Conservation (phyloP, 1,140 invertebrate species). For the Dendroctonus valens region DNA sequence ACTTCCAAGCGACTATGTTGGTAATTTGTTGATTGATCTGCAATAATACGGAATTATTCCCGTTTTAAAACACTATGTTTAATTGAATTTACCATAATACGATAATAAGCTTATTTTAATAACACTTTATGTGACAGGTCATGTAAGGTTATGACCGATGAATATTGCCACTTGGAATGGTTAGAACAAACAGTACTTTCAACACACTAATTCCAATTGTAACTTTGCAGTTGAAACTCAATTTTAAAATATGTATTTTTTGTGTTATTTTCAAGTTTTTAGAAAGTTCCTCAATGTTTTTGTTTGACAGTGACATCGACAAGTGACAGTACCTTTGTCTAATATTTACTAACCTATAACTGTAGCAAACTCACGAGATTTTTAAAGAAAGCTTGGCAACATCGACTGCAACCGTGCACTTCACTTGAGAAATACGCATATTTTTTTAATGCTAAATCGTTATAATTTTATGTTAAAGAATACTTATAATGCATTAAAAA, state of each 20-base stretch:
- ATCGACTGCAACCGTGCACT: no score
- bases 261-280: conserved; percentile 32
- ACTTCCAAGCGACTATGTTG: conserved; percentile 2
- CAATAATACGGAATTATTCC: conserved; percentile 11
- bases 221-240: conserved; percentile 18
- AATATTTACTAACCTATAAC: neutral
- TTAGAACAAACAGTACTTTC: conserved; percentile 10
- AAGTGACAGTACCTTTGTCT: conserved; percentile 13
- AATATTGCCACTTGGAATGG: conserved; percentile 8
- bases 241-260: conserved; percentile 17
- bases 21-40: no score
- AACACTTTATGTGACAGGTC: conserved; percentile 44
- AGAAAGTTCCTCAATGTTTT: conserved; percentile 41
- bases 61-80: conserved; percentile 16
- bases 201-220: conserved; percentile 24
- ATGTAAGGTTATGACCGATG: conserved; percentile 45
- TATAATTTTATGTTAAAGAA: no score
- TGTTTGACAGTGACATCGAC: conserved; percentile 43
- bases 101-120: conserved; percentile 41
- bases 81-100: conserved; percentile 41
- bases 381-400: no score
- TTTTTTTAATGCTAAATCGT: no score
- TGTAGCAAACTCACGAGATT: no score
- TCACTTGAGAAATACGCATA: no score
- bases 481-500: no score